Evolutionary conservation across 1,140 invertebrate genomes (phyloP).

Genomic region (Glossosoma conforme): DNA sequence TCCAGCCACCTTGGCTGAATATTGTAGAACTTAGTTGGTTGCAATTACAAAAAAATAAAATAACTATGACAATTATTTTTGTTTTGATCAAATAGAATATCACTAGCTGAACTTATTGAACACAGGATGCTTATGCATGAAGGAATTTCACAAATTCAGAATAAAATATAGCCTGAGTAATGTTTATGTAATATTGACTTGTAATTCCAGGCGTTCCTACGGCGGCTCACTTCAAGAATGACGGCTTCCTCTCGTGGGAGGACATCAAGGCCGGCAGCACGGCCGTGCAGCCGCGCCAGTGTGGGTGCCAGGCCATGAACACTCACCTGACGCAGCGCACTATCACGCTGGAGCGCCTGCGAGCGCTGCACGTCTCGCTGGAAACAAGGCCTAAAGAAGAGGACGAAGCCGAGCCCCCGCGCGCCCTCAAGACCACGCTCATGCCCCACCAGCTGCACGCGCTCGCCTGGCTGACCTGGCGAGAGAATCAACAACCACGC

Average conservation of each 20-base stretch:
- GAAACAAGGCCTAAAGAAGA: constrained; percentile 58
- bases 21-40: too few relatives aligned
- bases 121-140: too few relatives aligned
- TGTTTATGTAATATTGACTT: not conserved
- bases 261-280: constrained; percentile 47
- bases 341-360: constrained; percentile 65
- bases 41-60: too few relatives aligned
- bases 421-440: constrained; percentile 59
- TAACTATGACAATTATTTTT: too few relatives aligned
- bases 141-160: too few relatives aligned
- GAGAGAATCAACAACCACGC: constrained; percentile 75
- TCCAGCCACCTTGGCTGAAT: too few relatives aligned
- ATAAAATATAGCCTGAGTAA: too few relatives aligned
- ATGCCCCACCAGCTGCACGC: constrained; percentile 87
- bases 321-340: constrained; percentile 58
- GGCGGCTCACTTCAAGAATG: constrained; percentile 9
- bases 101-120: too few relatives aligned
- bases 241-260: constrained; percentile 41
- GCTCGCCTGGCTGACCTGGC: constrained; percentile 83
- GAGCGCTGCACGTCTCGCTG: constrained; percentile 69
- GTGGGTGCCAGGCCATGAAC: constrained; percentile 54
- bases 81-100: too few relatives aligned
- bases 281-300: constrained; percentile 49
- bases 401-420: constrained; percentile 56
- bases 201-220: constrained; percentile 8